These are phyloP conservation scores for Heteractis magnifica DNA, from an alignment of 92 coral and sea anemone species.

Conservation along the genomic window DNA sequence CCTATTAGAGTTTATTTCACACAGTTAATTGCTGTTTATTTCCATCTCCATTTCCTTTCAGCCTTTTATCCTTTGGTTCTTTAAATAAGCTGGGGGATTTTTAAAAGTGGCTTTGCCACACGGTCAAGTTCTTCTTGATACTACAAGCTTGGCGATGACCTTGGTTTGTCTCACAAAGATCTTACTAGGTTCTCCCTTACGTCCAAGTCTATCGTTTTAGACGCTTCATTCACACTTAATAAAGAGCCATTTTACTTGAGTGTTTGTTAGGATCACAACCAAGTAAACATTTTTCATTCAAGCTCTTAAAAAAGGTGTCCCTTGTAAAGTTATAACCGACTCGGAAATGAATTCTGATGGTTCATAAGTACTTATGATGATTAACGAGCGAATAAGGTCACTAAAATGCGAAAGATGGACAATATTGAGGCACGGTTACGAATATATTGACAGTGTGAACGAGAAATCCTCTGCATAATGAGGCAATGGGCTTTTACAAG, in stretches of 20 bases:
- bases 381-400: not conserved
- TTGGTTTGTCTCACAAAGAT: not conserved
- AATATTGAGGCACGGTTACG: not conserved
- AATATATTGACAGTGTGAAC: not conserved
- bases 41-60: not conserved
- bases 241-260: constrained; percentile 4
- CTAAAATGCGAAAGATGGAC: not conserved
- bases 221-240: constrained; percentile 2
- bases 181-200: not conserved
- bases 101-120: not conserved
- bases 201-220: not conserved
- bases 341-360: constrained; percentile 1
- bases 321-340: not conserved
- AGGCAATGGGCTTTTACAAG: not conserved
- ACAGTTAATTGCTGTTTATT: not conserved
- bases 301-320: not conserved
- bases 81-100: not conserved
- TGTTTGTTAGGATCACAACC: not conserved
- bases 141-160: not conserved
- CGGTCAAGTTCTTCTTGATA: not conserved
- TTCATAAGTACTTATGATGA: not conserved
- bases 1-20: constrained; percentile 15
- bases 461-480: constrained; percentile 8
- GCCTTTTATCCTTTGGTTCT: not conserved
- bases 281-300: not conserved